Base-by-base conservation (phyloP, 2,797 vertebrate species). In the Pseudopleuronectes americanus region DNA sequence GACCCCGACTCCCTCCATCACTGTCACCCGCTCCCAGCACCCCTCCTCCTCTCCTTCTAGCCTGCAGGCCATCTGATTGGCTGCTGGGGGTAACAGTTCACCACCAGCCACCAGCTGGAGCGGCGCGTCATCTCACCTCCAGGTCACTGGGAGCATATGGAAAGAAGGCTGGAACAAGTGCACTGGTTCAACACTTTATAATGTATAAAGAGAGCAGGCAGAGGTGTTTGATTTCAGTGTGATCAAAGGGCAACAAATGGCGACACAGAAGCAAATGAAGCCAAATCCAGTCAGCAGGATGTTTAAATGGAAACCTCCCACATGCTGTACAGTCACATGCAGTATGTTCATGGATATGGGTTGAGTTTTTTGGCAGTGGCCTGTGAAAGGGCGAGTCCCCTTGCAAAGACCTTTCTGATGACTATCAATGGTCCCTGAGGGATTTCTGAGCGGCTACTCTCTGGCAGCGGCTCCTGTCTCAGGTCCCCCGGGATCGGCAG, bases 401-500 rank as follows among this genome's bases (percentile, higher is more conserved):
- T 92, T 91, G 89, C 81, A 88, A 84, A 89, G 88, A 87, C 90
- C 90, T 91, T 90, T 81, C 64, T 63, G 77, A 79, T 80, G 80
- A 76, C 61, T 69, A 85, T 89, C 85, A 77, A 53, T 79, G 79
- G 72, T 83, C 86, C 81, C 89, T 22, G 24, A 57, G 87, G 88
- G 65, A 79, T 61, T 81, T 72, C 63, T 63, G 60, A 84, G 59
- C 12, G n/a, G 64, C 54, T 73, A 21, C 3, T 43, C 72, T 81
- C 83, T 90, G 90, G 86, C 89, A 87, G 68, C 74, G 8, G 45
- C 72, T 59, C 68, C 59, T 2, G 12, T 38, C 66, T 21, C 2
- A 22, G 14, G 19, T 71, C 86, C 70, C 84, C 33, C 8, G 79
- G 71, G 88, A 77, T 14, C 3, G 2, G 63, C 54, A 77, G 78